phyloP scores from a whole-genome alignment of 2,797 vertebrate genomes.

The Labeo calbasu region DNA sequence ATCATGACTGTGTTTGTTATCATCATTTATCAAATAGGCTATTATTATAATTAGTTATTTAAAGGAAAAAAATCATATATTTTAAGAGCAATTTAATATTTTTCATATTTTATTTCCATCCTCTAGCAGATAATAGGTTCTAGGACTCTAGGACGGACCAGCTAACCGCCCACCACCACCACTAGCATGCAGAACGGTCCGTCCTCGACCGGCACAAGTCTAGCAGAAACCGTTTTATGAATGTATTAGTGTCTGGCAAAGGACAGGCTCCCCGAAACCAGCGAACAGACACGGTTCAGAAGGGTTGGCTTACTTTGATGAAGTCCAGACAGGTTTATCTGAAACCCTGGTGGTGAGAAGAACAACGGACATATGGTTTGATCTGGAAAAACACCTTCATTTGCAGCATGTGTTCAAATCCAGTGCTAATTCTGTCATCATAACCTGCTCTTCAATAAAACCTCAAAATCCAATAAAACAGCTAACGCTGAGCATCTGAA shows the following conservation, averaged over 20 bases:
- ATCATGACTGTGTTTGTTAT: too few species aligned
- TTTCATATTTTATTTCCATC: too few species aligned
- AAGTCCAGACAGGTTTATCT: constrained; percentile 91
- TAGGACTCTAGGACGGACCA: neutral
- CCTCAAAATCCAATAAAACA: neutral
- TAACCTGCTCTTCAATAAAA: neutral
- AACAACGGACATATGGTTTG: constrained; percentile 68
- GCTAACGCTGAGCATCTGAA: neutral
- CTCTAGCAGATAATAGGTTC: neutral
- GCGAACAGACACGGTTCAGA: constrained; percentile 74
- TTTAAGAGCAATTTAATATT: too few species aligned
- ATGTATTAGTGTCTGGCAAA: constrained; percentile 77
- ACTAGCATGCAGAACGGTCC: constrained; percentile 32
- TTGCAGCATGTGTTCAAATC: neutral
- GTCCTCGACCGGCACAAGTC: constrained; percentile 64
- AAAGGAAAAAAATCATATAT: too few species aligned
- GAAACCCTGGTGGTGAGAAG: constrained; percentile 88
- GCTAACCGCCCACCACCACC: constrained; percentile 27
- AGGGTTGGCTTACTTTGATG: constrained; percentile 85
- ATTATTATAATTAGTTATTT: too few species aligned
- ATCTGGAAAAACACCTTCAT: constrained; percentile 3
- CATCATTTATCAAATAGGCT: too few species aligned
- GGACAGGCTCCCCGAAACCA: constrained; percentile 81
- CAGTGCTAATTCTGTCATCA: neutral
- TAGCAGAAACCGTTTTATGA: constrained; percentile 58